Base-by-base conservation (phyloP, 1,140 invertebrate genomes). In the Nilaparvata lugens region DNA sequence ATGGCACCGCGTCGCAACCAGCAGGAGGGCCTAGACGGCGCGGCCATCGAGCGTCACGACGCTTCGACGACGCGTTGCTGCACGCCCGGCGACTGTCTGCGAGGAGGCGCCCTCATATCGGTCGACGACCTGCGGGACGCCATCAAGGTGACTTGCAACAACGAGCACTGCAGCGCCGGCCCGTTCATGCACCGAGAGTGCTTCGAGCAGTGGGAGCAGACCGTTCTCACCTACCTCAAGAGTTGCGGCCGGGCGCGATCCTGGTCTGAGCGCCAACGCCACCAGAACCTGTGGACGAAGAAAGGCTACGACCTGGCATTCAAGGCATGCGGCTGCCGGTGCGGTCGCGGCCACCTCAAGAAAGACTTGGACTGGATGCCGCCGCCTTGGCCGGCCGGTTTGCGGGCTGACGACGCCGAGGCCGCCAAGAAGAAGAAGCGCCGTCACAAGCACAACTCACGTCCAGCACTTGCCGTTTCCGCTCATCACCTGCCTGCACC, bases 271-370 rank as follows among this genome's bases (percentile, higher is more conserved):
- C 81, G 92, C 51, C 93, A 97, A 74, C 81, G 93, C 16, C 82
- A 90, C 64, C 93, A 97, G 75, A 95, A 97, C 72, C 76, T 98
- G 58, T 98, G 95, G 95, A 96, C 93, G 40, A 96, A 97, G 75
- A 95, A 95, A 74, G 94, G 93, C 13, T 97, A 96, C 76, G 94
- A 98, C 73, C 76, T 96, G 70, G 91, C 93, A 1, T 91, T 87
- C 71, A 92, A 91, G 71, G 88, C 93, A 45, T 90, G 93, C 81
- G 84, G 88, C 66, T 85, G 94, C 79, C 83, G 88, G 68, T 86
- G 95, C 75, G 89, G 89, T 0, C 79, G 91, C 5, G 95, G 95
- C 1, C 93, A 97, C 72, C 72, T 98, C 56, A 88, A 93, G 69
- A 97, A 97, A 75, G 94, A 97, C 75, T 77, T 95, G 13, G 92